Conservation (phyloP, 2,888 invertebrate species). For the Rhyacophila evoluta region DNA sequence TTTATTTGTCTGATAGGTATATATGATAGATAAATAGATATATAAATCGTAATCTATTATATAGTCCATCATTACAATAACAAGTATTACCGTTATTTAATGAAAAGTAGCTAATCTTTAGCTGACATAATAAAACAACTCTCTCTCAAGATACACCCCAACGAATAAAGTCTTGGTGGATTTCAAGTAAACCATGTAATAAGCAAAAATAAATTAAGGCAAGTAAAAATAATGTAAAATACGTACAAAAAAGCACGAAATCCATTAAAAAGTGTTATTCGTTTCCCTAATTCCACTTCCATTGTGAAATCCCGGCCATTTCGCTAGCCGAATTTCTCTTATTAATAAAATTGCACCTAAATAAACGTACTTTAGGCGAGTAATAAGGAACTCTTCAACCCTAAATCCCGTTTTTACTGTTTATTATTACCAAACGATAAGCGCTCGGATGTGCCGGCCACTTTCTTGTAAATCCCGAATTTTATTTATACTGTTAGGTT, state of each 20-base stretch:
- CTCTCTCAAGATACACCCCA: neutral
- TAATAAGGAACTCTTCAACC: slow-evolving; percentile 50
- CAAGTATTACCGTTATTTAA: no score
- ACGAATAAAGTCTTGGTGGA: neutral
- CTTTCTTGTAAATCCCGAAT: slow-evolving; percentile 50
- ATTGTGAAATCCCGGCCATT: slow-evolving; percentile 43
- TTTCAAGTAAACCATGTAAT: neutral
- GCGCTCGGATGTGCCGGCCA: slow-evolving; percentile 39
- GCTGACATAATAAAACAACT: neutral
- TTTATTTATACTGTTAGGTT: slow-evolving; percentile 52
- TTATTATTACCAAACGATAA: slow-evolving; percentile 50
- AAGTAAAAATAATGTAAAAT: slow-evolving; percentile 26
- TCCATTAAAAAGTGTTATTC: slow-evolving; percentile 53
- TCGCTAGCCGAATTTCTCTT: slow-evolving; percentile 46
- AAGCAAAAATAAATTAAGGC: slow-evolving; percentile 19
- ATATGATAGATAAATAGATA: no score
- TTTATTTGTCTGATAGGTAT: no score
- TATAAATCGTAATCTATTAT: no score
- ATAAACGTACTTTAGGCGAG: slow-evolving; percentile 49
- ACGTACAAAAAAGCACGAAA: slow-evolving; percentile 41
- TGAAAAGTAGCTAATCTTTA: no score
- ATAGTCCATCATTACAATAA: no score
- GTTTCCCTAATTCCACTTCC: slow-evolving; percentile 49
- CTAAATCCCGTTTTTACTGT: slow-evolving; percentile 51
- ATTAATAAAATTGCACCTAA: slow-evolving; percentile 54